Evolutionary conservation across 2,113 vertebrate species (phyloP).

Genomic region (Coracopsis vasa): DNA sequence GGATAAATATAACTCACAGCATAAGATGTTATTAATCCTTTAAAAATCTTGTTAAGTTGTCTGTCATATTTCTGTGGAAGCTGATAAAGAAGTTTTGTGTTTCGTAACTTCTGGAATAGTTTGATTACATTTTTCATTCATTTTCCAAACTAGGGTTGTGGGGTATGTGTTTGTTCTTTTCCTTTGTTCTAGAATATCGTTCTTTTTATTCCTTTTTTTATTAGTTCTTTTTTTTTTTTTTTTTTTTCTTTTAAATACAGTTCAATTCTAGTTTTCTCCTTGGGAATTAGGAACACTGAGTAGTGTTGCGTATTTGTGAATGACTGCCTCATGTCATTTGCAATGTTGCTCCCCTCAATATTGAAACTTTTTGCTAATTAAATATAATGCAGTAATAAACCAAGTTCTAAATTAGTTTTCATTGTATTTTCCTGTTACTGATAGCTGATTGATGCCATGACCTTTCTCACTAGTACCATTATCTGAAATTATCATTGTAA

Average conservation of each 20-base stretch:
- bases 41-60: neutral
- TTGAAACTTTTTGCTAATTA: neutral
- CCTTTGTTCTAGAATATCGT: neutral
- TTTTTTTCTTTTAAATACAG: neutral
- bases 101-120: neutral
- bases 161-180: neutral
- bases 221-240: neutral
- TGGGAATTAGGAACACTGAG: neutral
- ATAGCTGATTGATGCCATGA: neutral
- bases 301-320: neutral
- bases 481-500: neutral
- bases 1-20: neutral
- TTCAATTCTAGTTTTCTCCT: neutral
- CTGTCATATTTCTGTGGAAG: neutral
- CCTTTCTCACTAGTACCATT: neutral
- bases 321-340: neutral
- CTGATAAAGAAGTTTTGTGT: neutral
- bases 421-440: neutral
- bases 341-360: neutral
- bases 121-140: neutral
- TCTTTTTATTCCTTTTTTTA: rapidly evolving
- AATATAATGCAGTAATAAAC: neutral
- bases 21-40: neutral
- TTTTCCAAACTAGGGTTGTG: neutral
- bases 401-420: neutral